Evolutionary conservation across 1,140 invertebrate species (phyloP).

Genomic region (Heliconius melpomene): DNA sequence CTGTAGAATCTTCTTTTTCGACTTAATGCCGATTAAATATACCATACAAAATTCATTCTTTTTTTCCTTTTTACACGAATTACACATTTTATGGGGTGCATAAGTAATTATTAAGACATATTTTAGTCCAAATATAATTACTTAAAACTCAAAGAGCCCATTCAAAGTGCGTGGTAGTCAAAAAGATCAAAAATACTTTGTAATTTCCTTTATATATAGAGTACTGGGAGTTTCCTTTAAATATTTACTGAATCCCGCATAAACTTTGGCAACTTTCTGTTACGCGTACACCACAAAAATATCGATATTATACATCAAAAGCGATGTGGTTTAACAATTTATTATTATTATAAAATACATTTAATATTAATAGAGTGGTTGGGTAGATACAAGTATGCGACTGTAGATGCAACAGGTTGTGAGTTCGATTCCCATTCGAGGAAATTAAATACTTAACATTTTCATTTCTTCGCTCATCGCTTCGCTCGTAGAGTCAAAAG

Average conservation of each 20-base stretch:
- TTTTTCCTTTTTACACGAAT: no score
- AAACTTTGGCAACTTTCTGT: conserved; percentile 3
- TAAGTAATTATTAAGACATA: no score
- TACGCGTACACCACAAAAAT: neutral
- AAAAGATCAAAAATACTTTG: neutral
- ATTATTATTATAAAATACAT: neutral
- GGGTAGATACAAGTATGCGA: no score
- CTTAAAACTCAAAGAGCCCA: neutral
- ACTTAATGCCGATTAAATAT: no score
- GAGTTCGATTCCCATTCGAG: no score
- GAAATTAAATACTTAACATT: no score
- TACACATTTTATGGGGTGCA: no score
- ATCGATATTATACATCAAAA: neutral
- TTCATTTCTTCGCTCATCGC: no score
- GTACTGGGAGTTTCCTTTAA: neutral
- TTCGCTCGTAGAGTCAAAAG: no score
- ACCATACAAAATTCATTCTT: no score
- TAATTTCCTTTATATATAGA: neutral
- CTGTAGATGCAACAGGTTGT: no score
- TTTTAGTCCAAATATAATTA: neutral
- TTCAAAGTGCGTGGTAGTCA: neutral
- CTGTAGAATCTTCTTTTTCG: neutral
- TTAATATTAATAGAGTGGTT: no score
- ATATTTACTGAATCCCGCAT: conserved; percentile 5
- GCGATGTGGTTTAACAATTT: neutral